Base-by-base conservation (phyloP, 2,888 invertebrate genomes). In the Patella depressa region DNA sequence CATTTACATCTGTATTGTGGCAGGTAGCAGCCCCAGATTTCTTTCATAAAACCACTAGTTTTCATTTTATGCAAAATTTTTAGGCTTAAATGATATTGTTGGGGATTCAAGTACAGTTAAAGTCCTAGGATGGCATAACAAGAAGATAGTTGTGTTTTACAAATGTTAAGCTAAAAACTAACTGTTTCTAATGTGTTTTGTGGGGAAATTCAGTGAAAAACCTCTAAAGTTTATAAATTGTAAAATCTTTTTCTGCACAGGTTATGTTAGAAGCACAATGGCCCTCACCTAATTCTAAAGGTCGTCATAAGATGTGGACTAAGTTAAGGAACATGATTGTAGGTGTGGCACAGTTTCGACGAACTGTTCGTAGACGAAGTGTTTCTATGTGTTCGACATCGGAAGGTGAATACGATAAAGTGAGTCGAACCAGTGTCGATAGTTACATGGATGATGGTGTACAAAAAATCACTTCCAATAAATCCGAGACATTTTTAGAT, bases 291-390 rank as follows among this genome's bases (percentile, higher is more conserved):
- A 91, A 91, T 79, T 84, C 95, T 80, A 95, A 95, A 74, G 96
- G 97, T 84, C 19, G 24, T 12, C 95, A 96, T 88, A 92, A 97
- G 24, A 93, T 97, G 87, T 99, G 98, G 98, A 97, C 96, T 91
- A 97, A 98, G 91, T 93, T 99, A 29, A 95, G 98, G 78, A 96
- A 97, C 90, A 97, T 97, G 0, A 95, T 98, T 29, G 93, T 96
- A 82, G 98, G 97, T 0, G 96, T 97, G 0, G 97, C 97, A 5
- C 94, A 97, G 87, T 98, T 98, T 90, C 94, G 96, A 15, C 94
- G 95, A 84, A 96, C 96, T 12, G 96, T 89, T 3, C 82, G 88
- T 5, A 83, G 89, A 5, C 81, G 91, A 2, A 89, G 90, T 65
- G 70, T 87, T 34, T 91, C 91, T 2, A 74, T 89, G 11, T 88